Base-by-base conservation (phyloP, 2,113 vertebrate species). In the Capreolus pygargus region DNA sequence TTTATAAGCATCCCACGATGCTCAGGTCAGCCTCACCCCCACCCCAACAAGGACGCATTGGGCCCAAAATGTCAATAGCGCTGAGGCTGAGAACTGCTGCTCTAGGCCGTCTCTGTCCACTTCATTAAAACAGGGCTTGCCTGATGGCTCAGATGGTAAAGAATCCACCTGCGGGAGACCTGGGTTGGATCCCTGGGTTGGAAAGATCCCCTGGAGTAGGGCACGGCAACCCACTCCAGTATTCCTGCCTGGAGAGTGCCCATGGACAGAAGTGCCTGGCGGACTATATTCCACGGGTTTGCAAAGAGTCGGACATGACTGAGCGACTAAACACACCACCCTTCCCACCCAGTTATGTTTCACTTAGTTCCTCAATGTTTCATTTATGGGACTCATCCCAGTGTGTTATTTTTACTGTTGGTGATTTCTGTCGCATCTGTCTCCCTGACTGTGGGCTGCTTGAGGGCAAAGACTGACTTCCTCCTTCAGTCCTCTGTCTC, bases 41-140 rank as follows among this genome's bases (percentile, higher is more conserved):
- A 82, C 58, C 30, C 23, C 3, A 23, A 17, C n/a, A n/a, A 52
- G 47, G 17, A 52, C 30, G 0, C 2, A 36, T 7, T 15, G 6
- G 8, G 16, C 33, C 30, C 33, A 2, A 13, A 58, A 84, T 39
- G 39, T 60, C 3, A 0, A 23, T 3, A 10, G 36, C 5, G 1
- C 52, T 64, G 36, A 88, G 50, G 43, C 1, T 13, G 78, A 91
- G 76, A 82, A 58, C n/a, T 0, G 8, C 17, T 16, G 36, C 25
- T 58, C 4, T 3, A 36, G 67, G 45, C 2, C 6, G 1, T 39
- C 57, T 13, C 16, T 97, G 74, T 74, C 13, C 4, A 3, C 45
- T 1, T 19, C 15, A 57, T 21, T 52, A 11, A 50, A 45, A 33
- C 3, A 86, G 19, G 4, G 52, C 52, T n/a, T 39, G 67, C 67